Base-by-base conservation (phyloP, 2,888 invertebrate species). In the Diarsia rubi region DNA sequence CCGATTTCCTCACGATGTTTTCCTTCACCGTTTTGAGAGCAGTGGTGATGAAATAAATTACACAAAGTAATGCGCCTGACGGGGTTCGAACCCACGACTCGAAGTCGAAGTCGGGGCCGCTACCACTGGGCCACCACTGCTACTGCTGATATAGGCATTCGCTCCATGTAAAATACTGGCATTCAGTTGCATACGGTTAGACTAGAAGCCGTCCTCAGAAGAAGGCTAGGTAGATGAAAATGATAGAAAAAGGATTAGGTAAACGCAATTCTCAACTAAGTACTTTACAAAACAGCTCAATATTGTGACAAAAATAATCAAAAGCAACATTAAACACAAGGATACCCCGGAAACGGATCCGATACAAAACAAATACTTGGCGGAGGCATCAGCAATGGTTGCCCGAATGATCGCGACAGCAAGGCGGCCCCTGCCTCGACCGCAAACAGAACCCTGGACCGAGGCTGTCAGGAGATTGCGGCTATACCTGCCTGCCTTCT, bases 351-450 rank as follows among this genome's bases (percentile, higher is more conserved):
- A 91, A 70, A 79, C 83, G 91, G 94, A 93, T 87, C 91, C 92
- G 80, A 88, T 91, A 86, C 92, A 89, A 86, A 92, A 91, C 91
- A 92, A 91, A 90, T 94, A 93, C 91, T 88, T 95, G 80, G 93
- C 89, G 81, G 92, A 90, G 74, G 95, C 95, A 73, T 91, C 93
- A 45, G 92, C 91, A 52, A 84, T 88, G 75, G 73, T 92, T 69
- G 83, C 90, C 8, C 89, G 90, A 60, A 89, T 88, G 73, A 83
- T 88, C 64, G 91, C 88, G 82, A 90, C 91, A 83, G 93, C 91
- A 60, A 90, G 90, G 27, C 90, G 88, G 70, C 90, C 90, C 78
- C 88, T 85, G 78, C 87, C 86, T 71, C 79, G 75, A n/a, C 67
- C 77, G 42, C 49, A 76, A 76, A 77, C 78, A 79, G 81, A 80